Conservation (phyloP, 2,113 vertebrate genomes). For the Dipodomys ordii region DNA sequence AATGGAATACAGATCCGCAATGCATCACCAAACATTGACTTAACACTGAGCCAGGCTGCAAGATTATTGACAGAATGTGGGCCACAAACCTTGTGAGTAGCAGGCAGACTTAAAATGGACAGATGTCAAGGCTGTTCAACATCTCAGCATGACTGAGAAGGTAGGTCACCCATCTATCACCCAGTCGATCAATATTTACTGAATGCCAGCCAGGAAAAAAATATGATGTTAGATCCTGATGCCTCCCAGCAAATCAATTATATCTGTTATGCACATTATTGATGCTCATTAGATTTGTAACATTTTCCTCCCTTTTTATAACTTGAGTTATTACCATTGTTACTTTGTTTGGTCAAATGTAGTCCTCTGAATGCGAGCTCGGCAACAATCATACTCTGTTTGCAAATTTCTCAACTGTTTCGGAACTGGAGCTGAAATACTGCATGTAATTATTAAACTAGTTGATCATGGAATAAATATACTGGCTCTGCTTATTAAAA, state of each 20-base stretch:
- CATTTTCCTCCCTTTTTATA: constrained; percentile 52
- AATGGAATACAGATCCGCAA: constrained; percentile 59
- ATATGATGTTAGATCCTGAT: neutral
- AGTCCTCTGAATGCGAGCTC: constrained; percentile 51
- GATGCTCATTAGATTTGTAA: constrained; percentile 14
- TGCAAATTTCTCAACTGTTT: constrained; percentile 60
- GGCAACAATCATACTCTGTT: constrained; percentile 52
- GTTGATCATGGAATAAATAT: constrained; percentile 40
- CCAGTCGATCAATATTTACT: constrained; percentile 44
- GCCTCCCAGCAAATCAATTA: neutral
- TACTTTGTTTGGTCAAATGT: constrained; percentile 38
- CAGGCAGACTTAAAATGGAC: constrained; percentile 14
- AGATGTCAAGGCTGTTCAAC: constrained; percentile 47
- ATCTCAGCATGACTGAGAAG: neutral
- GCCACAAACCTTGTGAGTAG: constrained; percentile 12
- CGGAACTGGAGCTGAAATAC: constrained; percentile 40
- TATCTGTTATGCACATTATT: neutral
- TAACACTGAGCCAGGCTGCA: constrained; percentile 23
- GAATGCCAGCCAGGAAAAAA: constrained; percentile 31
- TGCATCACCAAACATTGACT: constrained; percentile 61
- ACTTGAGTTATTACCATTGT: constrained; percentile 1
- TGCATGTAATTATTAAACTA: constrained; percentile 60
- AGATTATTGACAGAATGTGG: constrained; percentile 61
- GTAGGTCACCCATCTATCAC: constrained; percentile 25
- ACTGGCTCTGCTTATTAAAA: constrained; percentile 43